A percentile compares a stretch with the other conserved stretches of the same genome.
These are phyloP conservation scores for Amorpha juglandis DNA, from an alignment of 2,888 invertebrate species.

Conservation along the genomic window DNA sequence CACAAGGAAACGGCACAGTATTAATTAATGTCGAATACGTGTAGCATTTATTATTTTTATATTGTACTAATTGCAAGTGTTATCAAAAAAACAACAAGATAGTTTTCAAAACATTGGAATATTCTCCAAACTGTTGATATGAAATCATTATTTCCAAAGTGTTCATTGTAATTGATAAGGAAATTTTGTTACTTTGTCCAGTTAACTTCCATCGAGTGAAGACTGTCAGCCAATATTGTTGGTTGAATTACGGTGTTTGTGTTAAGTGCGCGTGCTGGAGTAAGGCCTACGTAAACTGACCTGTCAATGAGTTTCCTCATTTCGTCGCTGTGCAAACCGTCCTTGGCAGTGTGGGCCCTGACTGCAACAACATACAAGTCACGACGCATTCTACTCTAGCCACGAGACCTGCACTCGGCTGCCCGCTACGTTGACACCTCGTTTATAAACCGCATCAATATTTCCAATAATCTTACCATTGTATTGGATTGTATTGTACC, in stretches of 20 bases:
- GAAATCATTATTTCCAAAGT: not conserved
- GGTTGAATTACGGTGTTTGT: constrained; percentile 26
- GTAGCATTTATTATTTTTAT: constrained; percentile 1
- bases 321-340: constrained; percentile 97
- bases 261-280: constrained; percentile 41
- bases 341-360: constrained; percentile 90
- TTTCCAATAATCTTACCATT: not conserved
- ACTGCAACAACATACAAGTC: constrained; percentile 85
- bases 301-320: constrained; percentile 99
- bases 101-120: not conserved
- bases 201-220: not conserved
- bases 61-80: not conserved
- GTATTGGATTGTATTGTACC: not conserved
- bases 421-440: constrained; percentile 57
- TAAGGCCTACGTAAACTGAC: constrained; percentile 86
- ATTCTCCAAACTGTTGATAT: not conserved
- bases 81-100: not conserved
- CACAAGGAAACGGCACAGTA: constrained; percentile 63
- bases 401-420: constrained; percentile 66
- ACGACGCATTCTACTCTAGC: constrained; percentile 80
- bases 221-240: not conserved
- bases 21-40: constrained; percentile 16
- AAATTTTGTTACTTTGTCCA: not conserved
- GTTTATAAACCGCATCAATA: constrained; percentile 21
- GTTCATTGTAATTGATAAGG: not conserved